Percentiles rank a stretch among this genome's conserved stretches.
These are phyloP conservation scores for Zaprionus kolodkinae DNA, from an alignment of 1,140 invertebrate genomes.

Conservation along the genomic window DNA sequence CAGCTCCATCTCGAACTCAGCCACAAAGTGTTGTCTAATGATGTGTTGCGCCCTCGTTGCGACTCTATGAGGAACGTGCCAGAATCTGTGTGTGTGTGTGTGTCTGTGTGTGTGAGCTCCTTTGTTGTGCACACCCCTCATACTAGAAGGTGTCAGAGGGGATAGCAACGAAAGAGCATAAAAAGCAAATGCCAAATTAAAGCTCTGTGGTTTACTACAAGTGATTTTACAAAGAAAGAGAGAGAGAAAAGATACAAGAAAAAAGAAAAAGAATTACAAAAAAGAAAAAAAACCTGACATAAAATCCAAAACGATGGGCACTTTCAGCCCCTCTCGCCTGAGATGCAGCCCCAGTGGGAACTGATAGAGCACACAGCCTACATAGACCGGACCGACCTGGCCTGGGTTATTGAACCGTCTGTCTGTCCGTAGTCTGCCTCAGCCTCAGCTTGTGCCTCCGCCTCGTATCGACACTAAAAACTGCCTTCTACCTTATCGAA, in stretches of 20 bases:
- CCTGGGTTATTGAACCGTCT: slow-evolving; percentile 70
- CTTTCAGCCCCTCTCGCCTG: slow-evolving; percentile 44
- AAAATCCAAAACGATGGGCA: slow-evolving; percentile 43
- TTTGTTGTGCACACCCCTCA: slow-evolving; percentile 23
- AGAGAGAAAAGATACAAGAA: not conserved
- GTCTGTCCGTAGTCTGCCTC: not conserved
- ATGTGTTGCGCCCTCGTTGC: slow-evolving; percentile 50
- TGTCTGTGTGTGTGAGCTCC: not conserved
- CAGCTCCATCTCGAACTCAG: not conserved
- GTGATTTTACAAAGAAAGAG: slow-evolving; percentile 36
- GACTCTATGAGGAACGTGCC: slow-evolving; percentile 4
- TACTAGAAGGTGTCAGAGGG: slow-evolving; percentile 34
- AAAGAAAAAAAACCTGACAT: slow-evolving; percentile 31
- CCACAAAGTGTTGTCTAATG: slow-evolving; percentile 60
- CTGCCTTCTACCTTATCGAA: slow-evolving; percentile 68
- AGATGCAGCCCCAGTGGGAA: slow-evolving; percentile 46
- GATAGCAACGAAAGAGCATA: slow-evolving; percentile 23
- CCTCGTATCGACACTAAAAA: slow-evolving; percentile 53
- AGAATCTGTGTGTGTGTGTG: slow-evolving; percentile 10
- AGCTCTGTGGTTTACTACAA: slow-evolving; percentile 54
- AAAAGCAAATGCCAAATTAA: slow-evolving; percentile 57
- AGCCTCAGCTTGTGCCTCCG: slow-evolving; percentile 1
- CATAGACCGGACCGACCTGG: slow-evolving; percentile 3
- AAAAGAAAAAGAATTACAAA: slow-evolving; percentile 19
- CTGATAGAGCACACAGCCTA: slow-evolving; percentile 71